Evolutionary conservation across 2,113 vertebrate species (phyloP), one percentile per base, ranked within the genome.

Genomic region (Hiodon alosoides): DNA sequence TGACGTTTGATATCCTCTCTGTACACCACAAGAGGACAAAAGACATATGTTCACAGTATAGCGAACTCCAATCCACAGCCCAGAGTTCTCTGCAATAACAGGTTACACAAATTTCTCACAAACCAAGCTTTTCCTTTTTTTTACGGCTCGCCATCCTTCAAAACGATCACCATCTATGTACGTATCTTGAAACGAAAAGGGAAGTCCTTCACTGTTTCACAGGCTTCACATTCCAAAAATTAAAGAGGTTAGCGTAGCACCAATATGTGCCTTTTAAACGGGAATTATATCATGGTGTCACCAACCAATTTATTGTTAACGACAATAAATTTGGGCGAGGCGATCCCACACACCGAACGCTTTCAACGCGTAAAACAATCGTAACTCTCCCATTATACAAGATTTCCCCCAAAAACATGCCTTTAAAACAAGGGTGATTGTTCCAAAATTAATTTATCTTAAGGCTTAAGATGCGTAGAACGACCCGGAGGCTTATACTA

Each of bases 21-120:
- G 79, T 80, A 81, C 86, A 75, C 69, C 17, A 85, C 87, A 90
- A 85, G 84, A 83, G 87, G 88, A 83, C 81, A 87, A 86, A 83
- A 86, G 86, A 85, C 81, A 80, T 84, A 79, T 82, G 84, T 86
- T 90, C 90, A 91, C 88, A 91, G 88, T 89, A 89, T 85, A 81
- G 87, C 82, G 86, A 83, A 80, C 74, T 76, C 83, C 84, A 79
- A 79, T 82, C 84, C 84, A 83, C 81, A 80, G 81, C 71, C 75
- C 7, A 55, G 64, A 67, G 52, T 66, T 51, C 31, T 67, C 62
- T 50, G 72, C 11, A 64, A 65, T 65, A 73, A 65, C 9, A 52
- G 60, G 54, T 51, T 31, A 9, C 31, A 31, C 31, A 31, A 31
- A 31, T 50, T 65, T 73, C 72, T 31, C 61, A 66, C 52, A 57